Conservation (phyloP, 2,797 vertebrate genomes). For the Miichthys miiuy region DNA sequence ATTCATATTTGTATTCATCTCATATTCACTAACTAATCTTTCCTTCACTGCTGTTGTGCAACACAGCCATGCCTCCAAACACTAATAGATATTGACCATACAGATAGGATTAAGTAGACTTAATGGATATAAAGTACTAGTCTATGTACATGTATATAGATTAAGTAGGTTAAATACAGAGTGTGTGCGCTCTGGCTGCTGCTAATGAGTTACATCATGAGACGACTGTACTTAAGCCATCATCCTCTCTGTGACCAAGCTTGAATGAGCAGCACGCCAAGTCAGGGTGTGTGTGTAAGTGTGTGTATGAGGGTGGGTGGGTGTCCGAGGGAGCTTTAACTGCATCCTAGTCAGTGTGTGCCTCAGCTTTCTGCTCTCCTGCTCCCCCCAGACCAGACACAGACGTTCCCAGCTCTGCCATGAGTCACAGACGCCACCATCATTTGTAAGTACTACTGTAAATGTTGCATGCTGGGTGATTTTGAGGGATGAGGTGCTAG, state of each 20-base stretch:
- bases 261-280: constrained; percentile 80
- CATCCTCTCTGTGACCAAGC: constrained; percentile 75
- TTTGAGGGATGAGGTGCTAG: neutral
- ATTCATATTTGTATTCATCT: neutral
- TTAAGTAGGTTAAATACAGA: constrained; percentile 46
- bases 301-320: constrained; percentile 28
- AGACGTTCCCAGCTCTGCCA: constrained; percentile 75
- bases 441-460: constrained; percentile 91
- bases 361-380: constrained; percentile 65
- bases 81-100: constrained; percentile 16
- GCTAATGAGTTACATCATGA: constrained; percentile 85
- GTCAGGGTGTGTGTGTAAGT: constrained; percentile 73
- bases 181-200: constrained; percentile 68
- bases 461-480: constrained; percentile 69
- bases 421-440: constrained; percentile 90
- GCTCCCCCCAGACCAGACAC: constrained; percentile 71
- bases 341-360: constrained; percentile 50
- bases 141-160: constrained; percentile 6
- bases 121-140: constrained; percentile 5
- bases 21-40: neutral
- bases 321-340: constrained; percentile 39
- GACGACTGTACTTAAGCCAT: constrained; percentile 69
- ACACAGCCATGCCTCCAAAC: neutral
- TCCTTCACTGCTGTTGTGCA: neutral
- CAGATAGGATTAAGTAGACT: constrained; percentile 17